Conservation (phyloP, 2,888 invertebrate species). For the Scrobipalpa costella region DNA sequence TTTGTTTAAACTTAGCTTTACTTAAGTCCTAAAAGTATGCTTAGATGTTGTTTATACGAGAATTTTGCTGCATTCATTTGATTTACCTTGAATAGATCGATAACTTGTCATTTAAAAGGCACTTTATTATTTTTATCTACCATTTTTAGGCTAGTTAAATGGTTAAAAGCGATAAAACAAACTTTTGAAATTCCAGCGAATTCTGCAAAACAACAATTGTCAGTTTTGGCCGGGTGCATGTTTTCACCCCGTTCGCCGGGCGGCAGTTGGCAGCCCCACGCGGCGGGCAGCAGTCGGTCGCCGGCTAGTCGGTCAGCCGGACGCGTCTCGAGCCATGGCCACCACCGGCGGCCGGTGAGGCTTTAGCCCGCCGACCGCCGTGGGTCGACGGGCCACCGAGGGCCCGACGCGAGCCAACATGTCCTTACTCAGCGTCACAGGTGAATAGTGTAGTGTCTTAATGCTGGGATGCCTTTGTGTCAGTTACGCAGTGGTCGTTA, state of each 20-base stretch:
- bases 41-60: too few species aligned
- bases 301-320: constrained; percentile 63
- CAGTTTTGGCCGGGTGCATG: constrained; percentile 43
- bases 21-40: too few species aligned
- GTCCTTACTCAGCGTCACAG: constrained; percentile 82
- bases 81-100: too few species aligned
- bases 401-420: constrained; percentile 70
- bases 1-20: too few species aligned
- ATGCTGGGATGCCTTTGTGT: constrained; percentile 51
- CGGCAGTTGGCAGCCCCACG: constrained; percentile 7
- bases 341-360: constrained; percentile 80
- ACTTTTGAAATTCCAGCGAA: background rate
- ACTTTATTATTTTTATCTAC: too few species aligned
- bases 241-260: constrained; percentile 17
- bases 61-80: too few species aligned
- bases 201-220: background rate
- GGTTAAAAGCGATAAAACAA: background rate
- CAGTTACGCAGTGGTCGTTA: constrained; percentile 57
- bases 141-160: too few species aligned
- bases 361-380: constrained; percentile 80
- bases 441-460: constrained; percentile 53
- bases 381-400: constrained; percentile 78
- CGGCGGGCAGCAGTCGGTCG: constrained; percentile 63
- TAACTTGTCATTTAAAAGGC: too few species aligned
- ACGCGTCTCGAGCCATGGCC: constrained; percentile 71